Base-by-base conservation (phyloP, 1,140 invertebrate genomes). In the Zaprionus ghesquierei region DNA sequence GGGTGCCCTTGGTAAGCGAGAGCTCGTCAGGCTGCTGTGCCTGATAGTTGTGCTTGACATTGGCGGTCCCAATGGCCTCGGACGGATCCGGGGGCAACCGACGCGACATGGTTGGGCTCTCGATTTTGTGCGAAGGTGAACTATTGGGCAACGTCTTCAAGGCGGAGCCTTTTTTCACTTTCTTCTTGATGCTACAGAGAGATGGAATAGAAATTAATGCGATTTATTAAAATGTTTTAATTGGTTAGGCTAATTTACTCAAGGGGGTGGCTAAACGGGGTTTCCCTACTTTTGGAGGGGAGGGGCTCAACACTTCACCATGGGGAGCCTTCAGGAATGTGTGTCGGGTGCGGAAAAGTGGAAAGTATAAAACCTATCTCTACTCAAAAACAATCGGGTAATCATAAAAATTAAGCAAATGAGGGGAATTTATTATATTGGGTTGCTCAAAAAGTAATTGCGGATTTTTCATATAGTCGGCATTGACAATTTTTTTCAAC, bases 1-100 rank as follows among this genome's bases (percentile, higher is more conserved):
- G 93, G 29, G 96, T 97, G 65, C 98, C 98, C 93, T 97, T 97
- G 38, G 96, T 96, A 44, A 99, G 93, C 1, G 98, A 96, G 6
- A 99, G 93, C 92, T 99, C 99, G 91, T 99, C 99, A 2, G 97
- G 94, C 93, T 99, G 98, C 93, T 99, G 97, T 27, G 98, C 98
- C 93, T 98, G 97, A 92, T 99, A 99, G 93, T 98, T 98, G 92
- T 98, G 99, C 93, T 99, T 99, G 59, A 98, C 98, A 64, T 98
- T 95, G 18, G 98, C 98, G 6, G 96, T 95, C 41, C 97, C 97
- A 77, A 98, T 97, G 13, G 97, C 96, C 92, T 98, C 97, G 58
- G 95, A 94, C 38, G 96, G 96, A 93, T 97, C 96, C n/a, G 96
- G 94, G 46, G 95, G 95, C 74, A 96, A 92, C 71, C 95, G 93